These are phyloP conservation scores for Archocentrus centrarchus DNA, from an alignment of 2,113 vertebrate species.

Conservation along the genomic window DNA sequence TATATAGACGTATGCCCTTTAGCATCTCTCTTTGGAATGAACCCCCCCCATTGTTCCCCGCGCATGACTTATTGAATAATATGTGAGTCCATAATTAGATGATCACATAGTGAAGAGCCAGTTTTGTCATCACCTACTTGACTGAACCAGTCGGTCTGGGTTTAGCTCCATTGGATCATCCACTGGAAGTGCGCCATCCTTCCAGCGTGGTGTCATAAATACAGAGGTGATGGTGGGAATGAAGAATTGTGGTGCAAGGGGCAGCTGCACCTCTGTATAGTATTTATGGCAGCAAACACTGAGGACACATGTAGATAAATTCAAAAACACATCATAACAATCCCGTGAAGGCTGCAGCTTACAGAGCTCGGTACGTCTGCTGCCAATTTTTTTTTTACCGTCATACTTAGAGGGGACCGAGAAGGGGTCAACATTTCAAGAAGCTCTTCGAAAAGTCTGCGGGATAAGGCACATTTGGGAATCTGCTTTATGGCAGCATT, in stretches of 20 bases:
- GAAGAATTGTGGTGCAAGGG: constrained; percentile 50
- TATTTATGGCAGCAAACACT: constrained; percentile 65
- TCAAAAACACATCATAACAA: constrained; percentile 55
- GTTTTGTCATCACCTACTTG: constrained; percentile 59
- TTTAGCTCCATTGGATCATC: constrained; percentile 62
- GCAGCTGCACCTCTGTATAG: constrained; percentile 40
- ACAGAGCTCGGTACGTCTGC: neutral
- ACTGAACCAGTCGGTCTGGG: constrained; percentile 31
- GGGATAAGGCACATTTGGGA: constrained; percentile 58
- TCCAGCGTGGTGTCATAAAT: constrained; percentile 53
- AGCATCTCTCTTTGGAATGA: neutral
- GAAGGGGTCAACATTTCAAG: constrained; percentile 42
- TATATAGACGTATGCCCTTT: neutral
- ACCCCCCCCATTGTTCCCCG: neutral
- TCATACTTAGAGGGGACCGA: constrained; percentile 6
- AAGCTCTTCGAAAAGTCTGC: constrained; percentile 43
- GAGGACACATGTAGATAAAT: constrained; percentile 67
- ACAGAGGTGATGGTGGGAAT: constrained; percentile 50
- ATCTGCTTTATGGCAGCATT: constrained; percentile 62
- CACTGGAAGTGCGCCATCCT: constrained; percentile 50
- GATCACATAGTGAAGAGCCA: constrained; percentile 22
- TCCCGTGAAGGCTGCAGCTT: constrained; percentile 11
- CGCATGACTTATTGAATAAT: constrained; percentile 21
- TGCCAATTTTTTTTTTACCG: constrained; percentile 48
- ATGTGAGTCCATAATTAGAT: constrained; percentile 37